Evolutionary conservation across 2,113 vertebrate genomes (phyloP), one percentile per base, ranked within the genome.

Genomic region (Sminthopsis crassicaudata): DNA sequence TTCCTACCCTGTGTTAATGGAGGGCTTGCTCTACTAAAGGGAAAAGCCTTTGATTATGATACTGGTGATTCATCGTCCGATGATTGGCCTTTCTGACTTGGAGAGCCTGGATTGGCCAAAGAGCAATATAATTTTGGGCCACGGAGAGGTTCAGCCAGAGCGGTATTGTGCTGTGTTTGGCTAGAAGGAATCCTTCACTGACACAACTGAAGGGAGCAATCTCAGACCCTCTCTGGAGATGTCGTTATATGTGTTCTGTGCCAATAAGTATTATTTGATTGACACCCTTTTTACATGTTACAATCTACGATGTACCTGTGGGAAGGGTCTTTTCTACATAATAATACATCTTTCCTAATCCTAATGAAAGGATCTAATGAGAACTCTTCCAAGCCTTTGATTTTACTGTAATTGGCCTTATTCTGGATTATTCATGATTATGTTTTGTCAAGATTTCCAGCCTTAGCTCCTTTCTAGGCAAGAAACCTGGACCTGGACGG

Each of bases 361-460:
- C 46, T 11, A 5, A 90, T 97, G 91, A 95, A 96, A 97, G 54
- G 76, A 94, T 96, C 94, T 96, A 94, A 92, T 94, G 95, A 89
- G 76, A 97, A 95, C 60, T 92, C 51, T 93, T 5, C 30, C 0
- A 90, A 24, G 91, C 8, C 92, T 91, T 91, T 96, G 95, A 94
- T 96, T 96, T 95, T 91, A 50, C 46, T 96, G 46, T 48, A 92
- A 0, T 60, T 90, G 94, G 97, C 92, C 92, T 53, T 25, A 92
- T 53, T 55, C 22, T 91, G 9, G n/a, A n/a, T 93, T 89, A 67
- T 48, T 95, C 53, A 94, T 54, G 30, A 46, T 27, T 94, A 91
- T 89, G 48, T 91, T 96, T 96, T 96, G 93, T 48, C 90, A 91
- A 24, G 91, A 92, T 95, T 96, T 95, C 89, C 95, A 92, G 67